Percentiles rank a stretch among this genome's conserved stretches.
phyloP scores from a whole-genome alignment of 2,797 vertebrate genomes.

The Sebastes nivosus region DNA sequence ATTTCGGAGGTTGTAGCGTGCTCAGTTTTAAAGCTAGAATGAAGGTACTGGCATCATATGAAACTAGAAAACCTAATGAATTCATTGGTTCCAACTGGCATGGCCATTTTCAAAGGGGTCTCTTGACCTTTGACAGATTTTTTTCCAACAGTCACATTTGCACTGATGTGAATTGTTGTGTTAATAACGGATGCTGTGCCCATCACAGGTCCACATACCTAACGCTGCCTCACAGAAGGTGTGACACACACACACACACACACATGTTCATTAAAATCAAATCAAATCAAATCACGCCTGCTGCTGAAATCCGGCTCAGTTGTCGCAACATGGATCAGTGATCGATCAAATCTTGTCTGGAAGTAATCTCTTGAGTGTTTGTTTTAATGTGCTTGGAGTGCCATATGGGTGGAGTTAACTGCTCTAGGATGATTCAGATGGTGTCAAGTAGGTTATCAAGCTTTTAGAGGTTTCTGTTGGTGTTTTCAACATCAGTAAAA shows the following conservation, averaged over 20 bases:
- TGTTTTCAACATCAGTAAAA: neutral
- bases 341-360: neutral
- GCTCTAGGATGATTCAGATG: neutral
- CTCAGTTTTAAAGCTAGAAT: too few relatives aligned
- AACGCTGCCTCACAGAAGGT: constrained; percentile 57
- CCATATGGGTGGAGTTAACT: neutral
- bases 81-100: too few relatives aligned
- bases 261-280: neutral
- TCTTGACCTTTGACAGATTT: too few relatives aligned
- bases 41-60: too few relatives aligned
- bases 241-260: neutral
- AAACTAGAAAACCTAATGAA: too few relatives aligned
- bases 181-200: constrained; percentile 26
- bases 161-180: neutral
- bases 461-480: neutral
- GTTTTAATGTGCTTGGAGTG: constrained; percentile 2
- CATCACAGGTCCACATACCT: constrained; percentile 47
- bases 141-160: neutral
- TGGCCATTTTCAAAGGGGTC: too few relatives aligned
- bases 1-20: too few relatives aligned
- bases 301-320: neutral
- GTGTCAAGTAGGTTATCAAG: neutral
- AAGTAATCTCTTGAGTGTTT: neutral
- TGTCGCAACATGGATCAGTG: neutral
- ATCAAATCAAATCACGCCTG: neutral